These are phyloP conservation scores for Microtus ochrogaster DNA, from an alignment of 2,113 vertebrate genomes.

Conservation along the genomic window DNA sequence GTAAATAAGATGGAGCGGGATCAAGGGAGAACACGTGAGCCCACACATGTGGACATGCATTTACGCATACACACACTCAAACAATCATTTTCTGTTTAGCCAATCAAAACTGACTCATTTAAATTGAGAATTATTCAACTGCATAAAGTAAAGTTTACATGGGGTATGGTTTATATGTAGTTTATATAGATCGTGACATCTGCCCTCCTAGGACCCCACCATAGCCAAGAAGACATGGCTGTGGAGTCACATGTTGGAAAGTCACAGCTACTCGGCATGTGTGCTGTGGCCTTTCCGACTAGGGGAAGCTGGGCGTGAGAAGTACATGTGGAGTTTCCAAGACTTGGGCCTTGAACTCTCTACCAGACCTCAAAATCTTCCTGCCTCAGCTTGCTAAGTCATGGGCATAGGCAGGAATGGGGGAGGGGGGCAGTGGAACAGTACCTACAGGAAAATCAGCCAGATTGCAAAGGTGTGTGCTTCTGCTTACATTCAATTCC, in stretches of 20 bases:
- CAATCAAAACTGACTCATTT: neutral
- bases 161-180: neutral
- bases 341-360: neutral
- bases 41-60: neutral
- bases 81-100: neutral
- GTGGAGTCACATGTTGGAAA: neutral
- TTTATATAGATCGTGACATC: neutral
- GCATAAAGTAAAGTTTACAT: neutral
- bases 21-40: neutral
- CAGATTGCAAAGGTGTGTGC: neutral
- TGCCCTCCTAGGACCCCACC: neutral
- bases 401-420: neutral
- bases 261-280: neutral
- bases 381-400: neutral
- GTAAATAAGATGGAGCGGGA: neutral
- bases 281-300: neutral
- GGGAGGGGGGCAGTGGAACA: no score
- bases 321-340: neutral
- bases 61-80: neutral
- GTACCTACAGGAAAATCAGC: no score
- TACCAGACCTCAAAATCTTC: neutral
- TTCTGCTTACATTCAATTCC: neutral
- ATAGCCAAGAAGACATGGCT: neutral
- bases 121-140: neutral
- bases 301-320: neutral